phyloP scores from a whole-genome alignment of 1,140 invertebrate species.

The Drosophila sp. region DNA sequence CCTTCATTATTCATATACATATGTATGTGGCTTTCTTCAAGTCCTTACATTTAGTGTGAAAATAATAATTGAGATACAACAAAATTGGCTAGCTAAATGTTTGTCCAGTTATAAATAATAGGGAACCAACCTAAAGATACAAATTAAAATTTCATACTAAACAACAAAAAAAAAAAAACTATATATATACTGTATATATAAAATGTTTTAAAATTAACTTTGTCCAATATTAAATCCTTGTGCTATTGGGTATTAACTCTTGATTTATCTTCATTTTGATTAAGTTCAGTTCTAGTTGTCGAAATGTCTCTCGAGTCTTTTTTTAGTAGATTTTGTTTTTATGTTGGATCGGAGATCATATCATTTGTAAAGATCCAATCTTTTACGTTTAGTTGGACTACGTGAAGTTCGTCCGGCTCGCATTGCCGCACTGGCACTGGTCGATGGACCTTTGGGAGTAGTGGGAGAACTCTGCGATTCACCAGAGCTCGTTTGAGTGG shows the following conservation, averaged over 20 bases:
- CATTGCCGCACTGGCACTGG: slow-evolving; percentile 36
- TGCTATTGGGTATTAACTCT: background rate
- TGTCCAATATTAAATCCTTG: background rate
- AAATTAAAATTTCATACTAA: slow-evolving; percentile 12
- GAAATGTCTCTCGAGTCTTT: slow-evolving; percentile 44
- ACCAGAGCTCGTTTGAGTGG: slow-evolving; percentile 28
- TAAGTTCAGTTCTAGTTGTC: slow-evolving; percentile 19
- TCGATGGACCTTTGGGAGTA: slow-evolving; percentile 45
- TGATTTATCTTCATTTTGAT: background rate
- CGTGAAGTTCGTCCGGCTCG: slow-evolving; percentile 42
- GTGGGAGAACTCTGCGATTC: slow-evolving; percentile 53
- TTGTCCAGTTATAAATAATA: slow-evolving; percentile 21
- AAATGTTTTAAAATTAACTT: background rate
- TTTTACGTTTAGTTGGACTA: slow-evolving; percentile 54
- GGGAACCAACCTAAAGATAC: slow-evolving; percentile 20
- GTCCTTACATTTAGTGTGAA: slow-evolving; percentile 16
- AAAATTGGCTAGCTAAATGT: slow-evolving; percentile 61
- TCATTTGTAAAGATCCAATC: slow-evolving; percentile 62
- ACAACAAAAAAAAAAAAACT: slow-evolving; percentile 20
- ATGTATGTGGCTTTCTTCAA: slow-evolving; percentile 27
- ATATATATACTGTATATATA: slow-evolving; percentile 2
- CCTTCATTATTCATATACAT: background rate
- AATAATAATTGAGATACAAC: slow-evolving; percentile 34
- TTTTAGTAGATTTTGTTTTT: background rate
- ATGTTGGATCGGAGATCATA: slow-evolving; percentile 9